These are phyloP conservation scores for Pollenia griseotomentosa DNA, from an alignment of 2,888 invertebrate species.

Conservation along the genomic window DNA sequence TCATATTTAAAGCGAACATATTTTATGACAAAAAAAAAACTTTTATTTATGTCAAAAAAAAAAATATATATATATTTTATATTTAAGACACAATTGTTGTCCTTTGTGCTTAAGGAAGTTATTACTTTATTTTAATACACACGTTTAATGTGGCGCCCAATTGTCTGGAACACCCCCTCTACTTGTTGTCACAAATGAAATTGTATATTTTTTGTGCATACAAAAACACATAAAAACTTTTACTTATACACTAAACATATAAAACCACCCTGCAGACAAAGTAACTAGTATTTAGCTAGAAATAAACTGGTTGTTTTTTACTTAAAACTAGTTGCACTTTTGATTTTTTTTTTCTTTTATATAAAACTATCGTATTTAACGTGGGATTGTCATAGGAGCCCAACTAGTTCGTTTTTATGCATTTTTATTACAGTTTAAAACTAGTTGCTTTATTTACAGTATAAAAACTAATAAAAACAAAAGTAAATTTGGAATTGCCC, in stretches of 20 bases:
- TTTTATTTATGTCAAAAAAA: constrained; percentile 30
- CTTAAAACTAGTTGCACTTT: too few species aligned
- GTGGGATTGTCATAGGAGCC: too few species aligned
- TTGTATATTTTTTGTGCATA: constrained; percentile 28
- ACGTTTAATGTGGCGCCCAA: constrained; percentile 65
- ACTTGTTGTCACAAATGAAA: constrained; percentile 55
- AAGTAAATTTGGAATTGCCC: too few species aligned
- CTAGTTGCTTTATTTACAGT: too few species aligned
- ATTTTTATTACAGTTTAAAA: too few species aligned
- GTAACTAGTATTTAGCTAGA: too few species aligned
- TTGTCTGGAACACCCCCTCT: constrained; percentile 70
- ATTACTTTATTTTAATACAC: constrained; percentile 49
- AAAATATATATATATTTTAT: neutral
- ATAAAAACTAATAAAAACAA: too few species aligned
- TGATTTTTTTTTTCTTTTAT: too few species aligned
- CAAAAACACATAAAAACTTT: neutral
- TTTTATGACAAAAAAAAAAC: constrained; percentile 52
- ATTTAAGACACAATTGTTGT: constrained; percentile 27
- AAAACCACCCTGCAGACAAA: neutral
- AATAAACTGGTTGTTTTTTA: too few species aligned
- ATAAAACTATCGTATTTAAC: too few species aligned
- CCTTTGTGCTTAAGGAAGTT: constrained; percentile 58
- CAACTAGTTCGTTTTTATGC: too few species aligned
- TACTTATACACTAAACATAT: neutral
- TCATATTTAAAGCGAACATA: neutral